These are phyloP conservation scores for Bergia sp. DNA, from an alignment of 92 coral and sea anemone genomes.

Conservation along the genomic window DNA sequence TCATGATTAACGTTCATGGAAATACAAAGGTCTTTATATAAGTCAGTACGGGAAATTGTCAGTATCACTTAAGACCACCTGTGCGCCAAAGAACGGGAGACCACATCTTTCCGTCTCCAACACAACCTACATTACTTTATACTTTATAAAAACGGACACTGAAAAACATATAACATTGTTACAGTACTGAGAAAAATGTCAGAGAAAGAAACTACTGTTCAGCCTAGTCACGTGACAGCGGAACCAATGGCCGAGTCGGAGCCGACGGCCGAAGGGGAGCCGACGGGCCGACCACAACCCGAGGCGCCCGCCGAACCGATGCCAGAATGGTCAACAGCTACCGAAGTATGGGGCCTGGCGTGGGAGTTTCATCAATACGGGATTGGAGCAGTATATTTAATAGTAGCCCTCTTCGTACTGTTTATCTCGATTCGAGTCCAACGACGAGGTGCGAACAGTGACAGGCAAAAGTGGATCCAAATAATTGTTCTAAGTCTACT, in stretches of 20 bases:
- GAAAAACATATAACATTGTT: too few relatives aligned
- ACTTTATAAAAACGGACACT: too few relatives aligned
- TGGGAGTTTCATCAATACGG: slow-evolving; percentile 82
- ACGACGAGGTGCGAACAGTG: neutral
- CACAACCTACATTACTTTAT: too few relatives aligned
- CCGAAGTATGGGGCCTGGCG: slow-evolving; percentile 66
- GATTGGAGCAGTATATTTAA: slow-evolving; percentile 53
- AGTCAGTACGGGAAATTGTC: too few relatives aligned
- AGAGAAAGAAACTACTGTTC: neutral
- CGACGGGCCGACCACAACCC: slow-evolving; percentile 14
- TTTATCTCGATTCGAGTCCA: slow-evolving; percentile 42
- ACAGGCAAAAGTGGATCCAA: slow-evolving; percentile 64
- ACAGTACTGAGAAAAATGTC: neutral
- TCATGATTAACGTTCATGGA: too few relatives aligned
- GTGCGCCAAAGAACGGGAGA: neutral
- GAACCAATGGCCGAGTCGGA: slow-evolving; percentile 10
- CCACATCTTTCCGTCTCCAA: too few relatives aligned
- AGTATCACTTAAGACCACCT: too few relatives aligned
- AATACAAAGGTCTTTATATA: neutral
- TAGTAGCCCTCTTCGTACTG: slow-evolving; percentile 54
- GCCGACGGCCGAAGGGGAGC: neutral
- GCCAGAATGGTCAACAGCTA: slow-evolving; percentile 76
- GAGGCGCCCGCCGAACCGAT: slow-evolving; percentile 63
- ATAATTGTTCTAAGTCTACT: slow-evolving; percentile 59
- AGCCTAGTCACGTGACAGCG: slow-evolving; percentile 9